Base-by-base conservation (phyloP, 2,888 invertebrate species). In the Toxonevra muliebris region DNA sequence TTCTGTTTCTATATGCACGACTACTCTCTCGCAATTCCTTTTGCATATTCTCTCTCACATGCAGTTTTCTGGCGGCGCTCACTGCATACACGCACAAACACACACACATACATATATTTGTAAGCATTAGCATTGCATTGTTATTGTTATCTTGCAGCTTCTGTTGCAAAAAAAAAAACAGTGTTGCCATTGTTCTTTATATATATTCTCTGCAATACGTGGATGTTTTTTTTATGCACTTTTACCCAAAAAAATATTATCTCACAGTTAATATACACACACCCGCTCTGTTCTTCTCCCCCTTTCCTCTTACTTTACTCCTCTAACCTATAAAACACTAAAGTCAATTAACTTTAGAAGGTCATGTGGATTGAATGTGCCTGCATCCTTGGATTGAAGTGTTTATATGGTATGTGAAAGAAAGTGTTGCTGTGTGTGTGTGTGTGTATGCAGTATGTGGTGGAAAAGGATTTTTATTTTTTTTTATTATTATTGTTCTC, bases 301-400 rank as follows among this genome's bases (percentile, higher is more conserved):
- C 19, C 40, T 13, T 20, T 57, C 54, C 60, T 20, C 54, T 55
- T 58, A 48, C 59, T 45, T 48, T 41, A 69, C 70, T 76, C 54
- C 60, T 20, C 20, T 13, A 30, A 17, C 43, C 63, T 42, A 42
- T 50, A 67, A 64, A 60, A 64, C 58, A 60, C 45, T 59, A 59
- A 59, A 79, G 79, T 80, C 80, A 80, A 78, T 77, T 77, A 80
- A 80, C 80, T 80, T 76, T 80, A 73, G 80, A 80, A 80, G 80
- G 80, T 80, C 80, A 65, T 58, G 65, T 65, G 65, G 57, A 65
- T 58, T 57, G 42, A 58, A 65, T 65, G 65, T 58, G 65, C 52
- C 58, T 52, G 52, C 59, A 65, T 65, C 65, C 65, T 65, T 65
- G 65, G 59, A 58, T 58, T 65, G 58, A 65, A 65, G 59, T 64